A percentile compares a stretch with the other conserved stretches of the same genome.
phyloP scores from a whole-genome alignment of 1,140 invertebrate genomes.

The Lamellibrachia luymesi region DNA sequence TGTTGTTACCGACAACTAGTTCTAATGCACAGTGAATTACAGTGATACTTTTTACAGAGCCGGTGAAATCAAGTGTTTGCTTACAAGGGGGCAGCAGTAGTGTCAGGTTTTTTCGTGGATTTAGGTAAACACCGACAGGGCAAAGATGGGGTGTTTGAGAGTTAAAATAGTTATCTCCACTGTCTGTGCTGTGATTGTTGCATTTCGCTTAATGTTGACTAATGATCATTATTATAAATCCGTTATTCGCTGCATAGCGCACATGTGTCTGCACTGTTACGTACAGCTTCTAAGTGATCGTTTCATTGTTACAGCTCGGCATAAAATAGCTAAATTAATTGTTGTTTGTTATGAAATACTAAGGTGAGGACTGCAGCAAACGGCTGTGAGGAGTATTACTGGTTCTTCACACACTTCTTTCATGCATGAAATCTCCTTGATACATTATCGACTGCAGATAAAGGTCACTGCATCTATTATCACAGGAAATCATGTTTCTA shows the following conservation, averaged over 20 bases:
- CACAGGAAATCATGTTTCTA: not conserved
- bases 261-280: not conserved
- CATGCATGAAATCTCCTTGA: not conserved
- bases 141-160: not conserved
- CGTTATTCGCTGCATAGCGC: not conserved
- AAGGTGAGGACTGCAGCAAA: not conserved
- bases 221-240: not conserved
- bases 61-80: not conserved
- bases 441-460: not conserved
- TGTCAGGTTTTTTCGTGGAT: not conserved
- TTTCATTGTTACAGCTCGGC: not conserved
- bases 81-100: not conserved
- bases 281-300: not conserved
- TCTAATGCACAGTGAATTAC: not conserved
- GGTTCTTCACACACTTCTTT: constrained; percentile 4
- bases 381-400: not conserved
- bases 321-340: not conserved
- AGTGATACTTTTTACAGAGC: not conserved
- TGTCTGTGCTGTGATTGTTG: not conserved
- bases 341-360: not conserved
- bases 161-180: not conserved
- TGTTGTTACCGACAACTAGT: not conserved
- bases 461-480: not conserved
- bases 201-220: not conserved
- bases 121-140: not conserved